Evolutionary conservation across 2,113 vertebrate species (phyloP).

Genomic region (Scophthalmus maximus): DNA sequence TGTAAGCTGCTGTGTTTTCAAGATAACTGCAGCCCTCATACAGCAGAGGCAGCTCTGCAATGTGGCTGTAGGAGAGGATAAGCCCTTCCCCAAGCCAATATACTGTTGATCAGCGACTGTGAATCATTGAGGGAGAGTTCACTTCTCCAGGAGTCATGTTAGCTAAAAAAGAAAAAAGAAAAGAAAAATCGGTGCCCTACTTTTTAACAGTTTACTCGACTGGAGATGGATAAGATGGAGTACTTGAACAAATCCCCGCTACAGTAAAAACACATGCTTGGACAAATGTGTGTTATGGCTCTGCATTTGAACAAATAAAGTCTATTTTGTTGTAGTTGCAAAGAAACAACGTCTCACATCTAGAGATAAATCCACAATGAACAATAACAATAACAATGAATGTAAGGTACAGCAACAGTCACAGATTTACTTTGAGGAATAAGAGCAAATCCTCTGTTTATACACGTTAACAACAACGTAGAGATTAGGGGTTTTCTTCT

Average conservation of each 20-base stretch:
- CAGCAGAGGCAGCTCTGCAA: neutral
- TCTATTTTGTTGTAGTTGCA: conserved; percentile 8
- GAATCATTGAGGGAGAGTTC: conserved; percentile 1
- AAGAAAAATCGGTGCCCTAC: neutral
- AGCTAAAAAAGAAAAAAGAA: conserved; percentile 60
- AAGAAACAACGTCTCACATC: neutral
- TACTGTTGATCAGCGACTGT: conserved; percentile 3
- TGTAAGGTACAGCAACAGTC: neutral
- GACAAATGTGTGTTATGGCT: conserved; percentile 12
- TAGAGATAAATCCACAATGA: too few species aligned
- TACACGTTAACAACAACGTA: neutral
- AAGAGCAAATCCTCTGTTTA: neutral
- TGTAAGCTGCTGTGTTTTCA: neutral
- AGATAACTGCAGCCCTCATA: neutral
- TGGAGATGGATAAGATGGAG: conserved; percentile 39
- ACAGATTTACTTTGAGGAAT: neutral
- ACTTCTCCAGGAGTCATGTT: conserved; percentile 4
- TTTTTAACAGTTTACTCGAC: conserved; percentile 31
- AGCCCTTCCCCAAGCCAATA: conserved; percentile 10
- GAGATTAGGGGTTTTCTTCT: neutral
- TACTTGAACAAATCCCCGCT: conserved; percentile 3
- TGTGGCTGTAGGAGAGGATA: conserved; percentile 3
- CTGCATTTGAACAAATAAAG: too few species aligned
- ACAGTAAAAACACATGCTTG: neutral
- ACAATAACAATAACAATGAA: neutral